Evolutionary conservation across 2,888 invertebrate genomes (phyloP).

Genomic region (Microplitis manilae): DNA sequence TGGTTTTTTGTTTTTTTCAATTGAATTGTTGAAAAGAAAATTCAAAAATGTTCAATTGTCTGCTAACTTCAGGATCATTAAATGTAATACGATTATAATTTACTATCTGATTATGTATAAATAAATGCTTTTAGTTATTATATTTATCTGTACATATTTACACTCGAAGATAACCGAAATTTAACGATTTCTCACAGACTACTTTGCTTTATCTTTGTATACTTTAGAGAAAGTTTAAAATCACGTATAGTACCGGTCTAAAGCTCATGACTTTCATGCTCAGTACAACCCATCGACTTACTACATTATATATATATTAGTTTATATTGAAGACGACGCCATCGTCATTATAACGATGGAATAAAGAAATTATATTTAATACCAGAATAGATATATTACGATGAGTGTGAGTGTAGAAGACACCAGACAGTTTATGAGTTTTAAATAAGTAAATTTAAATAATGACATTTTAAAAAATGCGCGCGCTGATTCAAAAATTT

Average conservation of each 20-base stretch:
- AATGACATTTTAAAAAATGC: too few species aligned
- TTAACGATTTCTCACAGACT: slow-evolving; percentile 27
- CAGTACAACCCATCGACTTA: neutral
- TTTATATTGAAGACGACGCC: too few species aligned
- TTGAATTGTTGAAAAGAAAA: too few species aligned
- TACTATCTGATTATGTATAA: slow-evolving; percentile 9
- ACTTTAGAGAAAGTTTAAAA: neutral
- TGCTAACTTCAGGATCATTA: too few species aligned
- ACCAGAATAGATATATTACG: too few species aligned
- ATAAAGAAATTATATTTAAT: neutral
- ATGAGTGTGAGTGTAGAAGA: too few species aligned
- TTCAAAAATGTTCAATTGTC: too few species aligned
- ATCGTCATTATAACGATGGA: neutral
- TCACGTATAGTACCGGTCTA: neutral
- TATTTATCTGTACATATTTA: neutral
- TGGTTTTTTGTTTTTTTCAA: too few species aligned
- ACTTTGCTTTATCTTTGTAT: neutral
- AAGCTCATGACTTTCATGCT: neutral
- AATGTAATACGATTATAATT: neutral
- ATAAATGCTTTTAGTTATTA: neutral
- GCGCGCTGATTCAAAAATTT: too few species aligned
- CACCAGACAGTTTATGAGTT: too few species aligned
- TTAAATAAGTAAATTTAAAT: too few species aligned
- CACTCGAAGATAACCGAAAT: slow-evolving; percentile 41
- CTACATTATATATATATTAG: neutral